Base-by-base conservation (phyloP, 2,113 vertebrate genomes). In the Prochilodus magdalenae region DNA sequence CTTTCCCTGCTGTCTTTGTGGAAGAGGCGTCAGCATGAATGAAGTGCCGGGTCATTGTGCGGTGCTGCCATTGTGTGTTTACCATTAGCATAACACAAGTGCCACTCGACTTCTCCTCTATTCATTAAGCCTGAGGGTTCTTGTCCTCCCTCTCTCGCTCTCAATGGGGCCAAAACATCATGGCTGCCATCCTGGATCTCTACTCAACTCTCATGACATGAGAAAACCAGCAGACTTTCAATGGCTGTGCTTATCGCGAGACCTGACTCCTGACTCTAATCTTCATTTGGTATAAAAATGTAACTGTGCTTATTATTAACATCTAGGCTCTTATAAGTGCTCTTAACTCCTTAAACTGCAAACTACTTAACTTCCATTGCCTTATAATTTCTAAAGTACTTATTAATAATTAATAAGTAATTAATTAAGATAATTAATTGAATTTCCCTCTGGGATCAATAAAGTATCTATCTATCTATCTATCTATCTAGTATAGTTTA, bases 61-160 rank as follows among this genome's bases (percentile, higher is more conserved):
- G 84, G 88, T 90, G 86, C 87, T 87, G 94, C 95, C 92, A 95
- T 96, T 96, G 94, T 96, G 94, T 94, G 94, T 94, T 95, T 95
- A 94, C 92, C 93, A 96, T 96, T 96, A 96, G 95, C 96, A 97
- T 97, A 89, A 98, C 94, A 96, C 96, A 97, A 95, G 95, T 95
- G 95, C 95, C 96, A 97, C 96, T 98, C 96, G 95, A 97, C 96
- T 95, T 96, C 95, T 95, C 92, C 90, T 94, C 95, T 93, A 94
- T 95, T 96, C 96, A 97, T 95, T 96, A 93, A 95, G 92, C 94
- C 94, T 62, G 90, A 96, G 94, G 93, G 93, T 93, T 93, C 93
- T 95, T 91, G 94, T 95, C 93, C 91, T 91, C 1, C 89, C 88
- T 86, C 94, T 93, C 93, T 93, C 93, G 40, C 66, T 70, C 30